Evolutionary conservation across 2,113 vertebrate species (phyloP), one percentile per base, ranked within the genome.

Genomic region (Megaceryle torquata): DNA sequence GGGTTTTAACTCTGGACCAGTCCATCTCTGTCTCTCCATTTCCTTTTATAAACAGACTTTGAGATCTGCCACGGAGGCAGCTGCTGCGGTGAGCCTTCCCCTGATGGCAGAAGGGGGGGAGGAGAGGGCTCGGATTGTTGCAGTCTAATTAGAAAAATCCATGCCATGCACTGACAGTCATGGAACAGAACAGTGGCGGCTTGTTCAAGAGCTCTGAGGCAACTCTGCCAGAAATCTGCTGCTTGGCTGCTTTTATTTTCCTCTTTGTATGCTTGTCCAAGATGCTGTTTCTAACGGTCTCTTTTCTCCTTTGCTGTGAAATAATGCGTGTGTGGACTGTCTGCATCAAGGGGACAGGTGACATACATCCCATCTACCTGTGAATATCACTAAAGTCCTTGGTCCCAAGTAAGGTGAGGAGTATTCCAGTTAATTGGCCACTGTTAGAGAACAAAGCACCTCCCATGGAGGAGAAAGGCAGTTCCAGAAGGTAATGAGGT

Each of bases 1-100:
- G 97, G 97, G 97, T 98, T 98, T 98, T 97, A 96, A 97, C 97
- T 98, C 97, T 97, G 97, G 98, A 98, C 98, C 98, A 98, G 98
- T 97, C 98, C 97, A 96, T 97, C 97, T 97, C 94, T 98, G 96
- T 98, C 96, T 98, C 92, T 97, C 92, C 97, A 82, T 98, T 96
- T 97, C 82, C 96, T 97, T 98, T 98, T 98, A 95, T 98, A 96
- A 78, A 96, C 96, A 98, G 91, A 98, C 98, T 97, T 92, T 97
- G 97, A 95, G 96, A 98, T 95, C 96, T 98, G 95, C 92, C 96
- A 81, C 35, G 89, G 97, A 95, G 93, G 96, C 96, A 97, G 97
- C 95, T 97, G 96, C 96, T 95, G 94, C 93, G 44, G 95, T 97
- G 91, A 84, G 88, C 95, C 94, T 97, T 96, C 91, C 96, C 95